These are phyloP conservation scores for Scelioninae gen. 2 DNA, from an alignment of 2,888 invertebrate genomes.

Conservation along the genomic window DNA sequence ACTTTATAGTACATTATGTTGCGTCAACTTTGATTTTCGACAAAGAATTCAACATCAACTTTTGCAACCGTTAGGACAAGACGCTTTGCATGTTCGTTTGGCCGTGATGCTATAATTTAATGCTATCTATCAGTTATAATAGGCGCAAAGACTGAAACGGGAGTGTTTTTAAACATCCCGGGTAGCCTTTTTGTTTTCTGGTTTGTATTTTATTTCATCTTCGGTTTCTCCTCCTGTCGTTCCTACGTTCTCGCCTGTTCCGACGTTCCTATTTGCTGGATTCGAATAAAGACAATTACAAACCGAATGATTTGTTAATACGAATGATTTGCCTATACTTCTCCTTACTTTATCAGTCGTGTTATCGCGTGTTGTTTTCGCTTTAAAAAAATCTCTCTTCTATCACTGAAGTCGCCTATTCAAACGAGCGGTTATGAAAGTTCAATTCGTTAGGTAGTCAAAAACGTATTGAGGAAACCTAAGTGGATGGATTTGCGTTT, in stretches of 20 bases:
- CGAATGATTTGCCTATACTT: slow-evolving; percentile 17
- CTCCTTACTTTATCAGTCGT: slow-evolving; percentile 30
- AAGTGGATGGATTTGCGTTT: slow-evolving; percentile 20
- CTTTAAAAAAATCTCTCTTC: slow-evolving; percentile 4
- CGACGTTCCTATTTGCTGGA: slow-evolving; percentile 6
- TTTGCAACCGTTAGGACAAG: slow-evolving; percentile 13
- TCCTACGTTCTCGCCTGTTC: slow-evolving; percentile 7
- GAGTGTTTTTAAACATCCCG: slow-evolving; percentile 66
- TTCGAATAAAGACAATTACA: slow-evolving; percentile 23
- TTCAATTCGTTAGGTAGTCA: slow-evolving; percentile 15
- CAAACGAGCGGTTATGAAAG: slow-evolving; percentile 2
- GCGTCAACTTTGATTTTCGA: slow-evolving; percentile 26
- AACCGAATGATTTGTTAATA: slow-evolving; percentile 16
- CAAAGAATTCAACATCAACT: slow-evolving; percentile 29
- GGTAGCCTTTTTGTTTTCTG: slow-evolving; percentile 57
- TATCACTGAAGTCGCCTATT: slow-evolving; percentile 6
- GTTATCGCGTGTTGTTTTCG: slow-evolving; percentile 15
- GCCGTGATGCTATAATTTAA: slow-evolving; percentile 64
- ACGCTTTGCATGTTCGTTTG: slow-evolving; percentile 2
- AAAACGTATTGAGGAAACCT: slow-evolving; percentile 23
- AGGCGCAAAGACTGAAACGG: slow-evolving; percentile 70
- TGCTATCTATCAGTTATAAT: slow-evolving; percentile 70
- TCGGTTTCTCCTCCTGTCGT: background rate
- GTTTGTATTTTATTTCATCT: slow-evolving; percentile 15
- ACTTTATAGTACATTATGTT: slow-evolving; percentile 27